Percentiles rank a stretch among this genome's conserved stretches.
Conservation (phyloP, 2,888 invertebrate genomes). For the Prenolepis imparis region DNA sequence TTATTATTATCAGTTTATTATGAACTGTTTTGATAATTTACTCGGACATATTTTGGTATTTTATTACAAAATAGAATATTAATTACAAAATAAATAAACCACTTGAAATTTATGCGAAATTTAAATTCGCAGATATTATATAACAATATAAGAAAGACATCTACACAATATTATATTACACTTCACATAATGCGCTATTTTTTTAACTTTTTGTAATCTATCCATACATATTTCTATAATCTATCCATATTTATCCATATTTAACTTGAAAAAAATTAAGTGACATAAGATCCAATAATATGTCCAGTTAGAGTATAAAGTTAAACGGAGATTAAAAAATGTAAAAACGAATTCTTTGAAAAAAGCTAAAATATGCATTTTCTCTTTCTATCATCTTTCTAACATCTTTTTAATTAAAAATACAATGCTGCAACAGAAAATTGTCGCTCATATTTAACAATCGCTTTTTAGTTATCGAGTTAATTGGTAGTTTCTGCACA, state of each 20-base stretch:
- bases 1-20: neutral
- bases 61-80: slow-evolving; percentile 6
- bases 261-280: neutral
- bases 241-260: too few species aligned
- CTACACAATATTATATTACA: neutral
- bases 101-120: neutral
- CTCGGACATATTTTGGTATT: neutral
- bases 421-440: neutral
- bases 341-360: neutral
- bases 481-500: neutral
- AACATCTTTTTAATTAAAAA: neutral
- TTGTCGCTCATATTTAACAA: neutral
- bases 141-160: neutral
- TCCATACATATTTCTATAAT: neutral
- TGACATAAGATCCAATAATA: neutral
- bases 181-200: neutral
- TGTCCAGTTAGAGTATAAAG: neutral
- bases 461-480: neutral
- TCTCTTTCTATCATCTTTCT: neutral
- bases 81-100: neutral
- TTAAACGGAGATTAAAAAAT: neutral
- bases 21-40: neutral
- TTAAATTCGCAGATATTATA: neutral
- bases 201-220: neutral
- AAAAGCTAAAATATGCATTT: neutral